phyloP scores from a whole-genome alignment of 2,888 invertebrate species.

The Drosophila rubida region DNA sequence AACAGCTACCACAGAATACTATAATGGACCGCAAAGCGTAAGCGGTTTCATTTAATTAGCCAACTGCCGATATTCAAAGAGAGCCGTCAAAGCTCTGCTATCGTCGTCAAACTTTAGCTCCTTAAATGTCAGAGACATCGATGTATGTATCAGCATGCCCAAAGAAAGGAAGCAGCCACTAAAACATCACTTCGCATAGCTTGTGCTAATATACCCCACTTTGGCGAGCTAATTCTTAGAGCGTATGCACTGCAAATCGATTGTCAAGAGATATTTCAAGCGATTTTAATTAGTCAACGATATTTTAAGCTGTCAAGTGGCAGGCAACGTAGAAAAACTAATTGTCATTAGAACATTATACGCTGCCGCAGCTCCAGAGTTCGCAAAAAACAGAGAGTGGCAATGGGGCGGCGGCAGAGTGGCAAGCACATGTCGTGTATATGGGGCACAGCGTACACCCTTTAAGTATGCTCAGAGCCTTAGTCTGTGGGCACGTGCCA shows the following conservation, averaged over 20 bases:
- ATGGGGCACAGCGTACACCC: slow-evolving; percentile 21
- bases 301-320: slow-evolving; percentile 55
- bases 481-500: slow-evolving; percentile 55
- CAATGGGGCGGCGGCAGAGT: not conserved
- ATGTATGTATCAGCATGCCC: too few relatives aligned
- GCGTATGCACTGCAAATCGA: slow-evolving; percentile 40
- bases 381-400: slow-evolving; percentile 1
- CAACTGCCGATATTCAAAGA: too few relatives aligned
- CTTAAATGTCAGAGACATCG: too few relatives aligned
- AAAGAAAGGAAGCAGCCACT: too few relatives aligned
- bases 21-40: not conserved
- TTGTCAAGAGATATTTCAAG: slow-evolving; percentile 36
- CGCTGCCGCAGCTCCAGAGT: slow-evolving; percentile 10
- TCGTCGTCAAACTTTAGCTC: too few relatives aligned
- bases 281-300: slow-evolving; percentile 46
- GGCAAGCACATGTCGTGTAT: slow-evolving; percentile 13
- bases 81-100: too few relatives aligned
- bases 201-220: not conserved
- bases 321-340: slow-evolving; percentile 44
- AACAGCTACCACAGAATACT: slow-evolving; percentile 6
- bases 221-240: not conserved
- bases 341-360: slow-evolving; percentile 47
- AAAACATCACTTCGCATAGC: too few relatives aligned
- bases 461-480: slow-evolving; percentile 12
- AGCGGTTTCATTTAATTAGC: too few relatives aligned